Conservation (phyloP, 2,113 vertebrate genomes). For the Prionailurus bengalensis region DNA sequence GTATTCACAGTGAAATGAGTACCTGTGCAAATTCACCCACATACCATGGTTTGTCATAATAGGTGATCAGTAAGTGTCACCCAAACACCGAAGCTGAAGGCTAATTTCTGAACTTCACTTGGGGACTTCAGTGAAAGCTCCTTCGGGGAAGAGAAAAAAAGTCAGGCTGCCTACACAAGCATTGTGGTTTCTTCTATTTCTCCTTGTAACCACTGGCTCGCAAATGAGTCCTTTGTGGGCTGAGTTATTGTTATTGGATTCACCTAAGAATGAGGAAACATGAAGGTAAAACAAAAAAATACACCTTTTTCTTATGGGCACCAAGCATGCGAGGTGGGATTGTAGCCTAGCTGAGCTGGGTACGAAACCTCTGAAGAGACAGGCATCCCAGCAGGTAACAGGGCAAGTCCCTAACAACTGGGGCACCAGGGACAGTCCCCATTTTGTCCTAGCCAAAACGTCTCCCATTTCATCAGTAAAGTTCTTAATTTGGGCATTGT, state of each 20-base stretch:
- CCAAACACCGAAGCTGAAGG: not conserved
- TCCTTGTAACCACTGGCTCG: not conserved
- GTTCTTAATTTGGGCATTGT: not conserved
- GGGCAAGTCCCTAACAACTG: not conserved
- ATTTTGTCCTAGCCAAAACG: not conserved
- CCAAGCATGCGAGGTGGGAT: too few relatives aligned
- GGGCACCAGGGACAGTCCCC: not conserved
- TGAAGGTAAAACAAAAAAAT: not conserved
- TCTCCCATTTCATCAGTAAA: not conserved
- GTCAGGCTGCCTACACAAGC: not conserved
- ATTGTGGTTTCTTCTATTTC: not conserved
- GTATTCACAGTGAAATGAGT: not conserved
- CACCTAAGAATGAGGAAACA: not conserved
- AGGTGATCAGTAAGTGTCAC: not conserved
- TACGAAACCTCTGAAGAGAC: not conserved
- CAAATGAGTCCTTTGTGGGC: not conserved
- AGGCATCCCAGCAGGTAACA: not conserved
- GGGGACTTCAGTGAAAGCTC: not conserved
- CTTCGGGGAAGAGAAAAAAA: not conserved
- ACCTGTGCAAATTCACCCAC: not conserved
- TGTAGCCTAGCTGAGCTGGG: not conserved
- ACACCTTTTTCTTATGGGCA: not conserved
- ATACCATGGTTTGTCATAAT: rapidly evolving
- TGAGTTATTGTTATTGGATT: not conserved
- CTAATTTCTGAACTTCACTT: not conserved